Base-by-base conservation (phyloP, 1,140 invertebrate genomes). In the Drosophila rufa region DNA sequence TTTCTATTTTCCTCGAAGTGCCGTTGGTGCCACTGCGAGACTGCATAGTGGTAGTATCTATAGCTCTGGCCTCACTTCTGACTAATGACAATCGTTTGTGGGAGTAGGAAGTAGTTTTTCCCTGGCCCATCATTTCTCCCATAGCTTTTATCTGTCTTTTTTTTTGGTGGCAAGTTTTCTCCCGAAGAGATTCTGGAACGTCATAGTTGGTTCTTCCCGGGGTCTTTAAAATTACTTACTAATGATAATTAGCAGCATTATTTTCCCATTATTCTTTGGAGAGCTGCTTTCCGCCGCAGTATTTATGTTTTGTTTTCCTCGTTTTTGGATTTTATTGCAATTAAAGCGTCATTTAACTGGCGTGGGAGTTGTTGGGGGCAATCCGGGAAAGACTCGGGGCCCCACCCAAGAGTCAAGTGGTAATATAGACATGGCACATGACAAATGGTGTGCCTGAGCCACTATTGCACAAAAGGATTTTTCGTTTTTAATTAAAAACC, bases 221-320 rank as follows among this genome's bases (percentile, higher is more conserved):
- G 40, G 62, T 61, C 64, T 61, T 64, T 57, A 87, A 87, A 87
- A 85, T 68, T 65, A 76, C 75, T 70, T 80, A 79, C 79, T 83
- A 89, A 87, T 87, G 80, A 83, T 87, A 87, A 87, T 87, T 89
- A 87, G 83, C 45, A 69, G 83, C 84, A 87, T 87, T 87, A 89
- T 87, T 87, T 87, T 87, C 84, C 83, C 83, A 87, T 87, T 87
- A 89, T 87, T 87, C 84, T 87, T 83, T 22, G 59, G 47, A 66
- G 75, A 68, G 59, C 50, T 53, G 68, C 67, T 65, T 65, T 64
- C 56, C 61, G 67, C n/a, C 62, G 45, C 45, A 64, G 59, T 60
- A 27, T 58, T 82, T 82, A 65, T 76, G 62, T 64, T 47, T 57
- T 51, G 19, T 47, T 69, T 70, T 64, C 30, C 60, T 33, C 30